Conservation (phyloP, 2,113 vertebrate species). For the Malurus elegans region DNA sequence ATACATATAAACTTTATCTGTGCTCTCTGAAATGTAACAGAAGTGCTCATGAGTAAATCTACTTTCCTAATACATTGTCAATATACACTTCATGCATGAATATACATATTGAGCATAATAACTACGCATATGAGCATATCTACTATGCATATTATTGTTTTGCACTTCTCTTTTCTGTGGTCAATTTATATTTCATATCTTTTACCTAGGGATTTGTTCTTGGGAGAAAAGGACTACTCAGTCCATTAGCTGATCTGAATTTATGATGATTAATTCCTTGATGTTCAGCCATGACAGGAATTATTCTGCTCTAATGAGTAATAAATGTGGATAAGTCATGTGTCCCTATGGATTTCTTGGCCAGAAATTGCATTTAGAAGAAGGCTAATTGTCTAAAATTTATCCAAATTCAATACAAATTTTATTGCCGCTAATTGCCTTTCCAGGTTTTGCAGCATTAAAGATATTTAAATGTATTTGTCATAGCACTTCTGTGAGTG, state of each 20-base stretch:
- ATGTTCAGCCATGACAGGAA: constrained; percentile 81
- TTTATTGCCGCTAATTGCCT: constrained; percentile 78
- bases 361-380: constrained; percentile 80
- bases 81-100: neutral
- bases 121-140: too few relatives aligned
- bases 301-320: constrained; percentile 83
- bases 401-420: constrained; percentile 85
- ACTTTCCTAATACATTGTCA: neutral
- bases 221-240: constrained; percentile 67
- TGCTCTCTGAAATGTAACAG: neutral
- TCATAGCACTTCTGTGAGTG: constrained; percentile 40
- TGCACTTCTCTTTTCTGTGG: constrained; percentile 26
- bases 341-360: constrained; percentile 78
- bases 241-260: constrained; percentile 80
- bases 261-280: constrained; percentile 81
- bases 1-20: neutral
- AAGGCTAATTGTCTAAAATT: constrained; percentile 82
- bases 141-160: neutral
- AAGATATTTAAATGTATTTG: constrained; percentile 73
- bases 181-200: constrained; percentile 72
- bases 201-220: constrained; percentile 70
- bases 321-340: constrained; percentile 81
- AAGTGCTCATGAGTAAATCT: neutral
- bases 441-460: constrained; percentile 73
- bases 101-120: neutral